These are phyloP conservation scores for Petroica traversi DNA, from an alignment of 2,113 vertebrate species.

Conservation along the genomic window DNA sequence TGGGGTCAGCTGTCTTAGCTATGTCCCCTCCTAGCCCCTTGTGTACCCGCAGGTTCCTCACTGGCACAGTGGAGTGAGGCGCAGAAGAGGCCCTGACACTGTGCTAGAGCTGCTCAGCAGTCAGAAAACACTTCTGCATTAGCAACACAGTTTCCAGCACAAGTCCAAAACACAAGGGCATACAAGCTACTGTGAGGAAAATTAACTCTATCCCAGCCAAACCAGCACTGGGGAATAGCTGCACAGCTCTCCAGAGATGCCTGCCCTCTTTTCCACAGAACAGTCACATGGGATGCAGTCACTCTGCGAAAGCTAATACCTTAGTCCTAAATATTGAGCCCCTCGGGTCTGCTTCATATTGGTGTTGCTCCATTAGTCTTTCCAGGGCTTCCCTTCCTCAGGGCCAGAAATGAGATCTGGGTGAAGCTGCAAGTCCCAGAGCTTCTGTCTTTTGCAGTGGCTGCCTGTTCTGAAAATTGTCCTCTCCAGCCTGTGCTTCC, in stretches of 20 bases:
- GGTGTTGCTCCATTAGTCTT: not conserved
- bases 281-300: fast-evolving
- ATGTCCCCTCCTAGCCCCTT: not conserved
- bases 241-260: not conserved
- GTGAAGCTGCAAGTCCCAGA: not conserved
- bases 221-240: not conserved
- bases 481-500: not conserved
- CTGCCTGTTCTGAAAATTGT: not conserved
- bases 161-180: not conserved
- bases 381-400: not conserved
- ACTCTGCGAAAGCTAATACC: not conserved
- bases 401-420: not conserved
- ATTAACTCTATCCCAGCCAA: not conserved
- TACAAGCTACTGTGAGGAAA: not conserved
- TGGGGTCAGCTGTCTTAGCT: not conserved
- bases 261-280: not conserved
- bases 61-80: not conserved
- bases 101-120: not conserved
- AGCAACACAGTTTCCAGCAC: not conserved
- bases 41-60: fast-evolving
- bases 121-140: not conserved
- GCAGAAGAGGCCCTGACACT: not conserved
- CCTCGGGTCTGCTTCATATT: not conserved
- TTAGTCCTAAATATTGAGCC: not conserved
- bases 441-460: not conserved